Conservation (phyloP, 1,140 invertebrate genomes). For the Diplogasteroides magnus region DNA sequence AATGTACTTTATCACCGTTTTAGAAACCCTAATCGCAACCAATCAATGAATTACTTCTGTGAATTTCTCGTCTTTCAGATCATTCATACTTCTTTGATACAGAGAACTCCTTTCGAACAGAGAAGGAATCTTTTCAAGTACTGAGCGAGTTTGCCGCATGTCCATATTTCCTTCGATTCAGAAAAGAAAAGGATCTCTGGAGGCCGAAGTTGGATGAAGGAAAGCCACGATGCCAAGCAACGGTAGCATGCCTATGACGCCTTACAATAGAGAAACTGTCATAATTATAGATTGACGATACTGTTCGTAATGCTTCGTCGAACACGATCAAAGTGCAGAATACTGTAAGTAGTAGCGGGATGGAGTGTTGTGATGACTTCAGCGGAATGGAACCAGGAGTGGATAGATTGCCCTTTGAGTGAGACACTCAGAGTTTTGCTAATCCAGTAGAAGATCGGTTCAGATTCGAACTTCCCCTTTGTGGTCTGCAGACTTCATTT, state of each 20-base stretch:
- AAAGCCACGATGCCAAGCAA: too few relatives aligned
- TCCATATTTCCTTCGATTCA: neutral
- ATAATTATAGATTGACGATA: too few relatives aligned
- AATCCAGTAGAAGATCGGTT: too few relatives aligned
- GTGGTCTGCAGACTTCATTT: neutral
- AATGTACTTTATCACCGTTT: too few relatives aligned
- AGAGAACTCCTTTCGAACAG: neutral
- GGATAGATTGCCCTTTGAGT: too few relatives aligned
- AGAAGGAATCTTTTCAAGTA: neutral
- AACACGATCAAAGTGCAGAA: neutral
- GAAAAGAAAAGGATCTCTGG: too few relatives aligned
- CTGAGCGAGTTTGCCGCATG: neutral
- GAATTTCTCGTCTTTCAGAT: neutral
- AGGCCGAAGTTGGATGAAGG: neutral
- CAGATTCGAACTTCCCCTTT: neutral
- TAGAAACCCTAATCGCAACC: too few relatives aligned
- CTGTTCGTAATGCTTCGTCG: neutral
- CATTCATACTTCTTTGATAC: neutral
- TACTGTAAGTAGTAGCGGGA: neutral
- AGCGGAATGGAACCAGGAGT: too few relatives aligned
- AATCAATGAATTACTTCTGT: neutral
- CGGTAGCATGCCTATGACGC: too few relatives aligned
- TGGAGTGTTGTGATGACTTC: neutral
- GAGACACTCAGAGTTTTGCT: neutral
- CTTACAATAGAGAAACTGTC: too few relatives aligned